These are phyloP conservation scores for Thecocarcelia acutangulata DNA, from an alignment of 2,888 invertebrate species.

Conservation along the genomic window DNA sequence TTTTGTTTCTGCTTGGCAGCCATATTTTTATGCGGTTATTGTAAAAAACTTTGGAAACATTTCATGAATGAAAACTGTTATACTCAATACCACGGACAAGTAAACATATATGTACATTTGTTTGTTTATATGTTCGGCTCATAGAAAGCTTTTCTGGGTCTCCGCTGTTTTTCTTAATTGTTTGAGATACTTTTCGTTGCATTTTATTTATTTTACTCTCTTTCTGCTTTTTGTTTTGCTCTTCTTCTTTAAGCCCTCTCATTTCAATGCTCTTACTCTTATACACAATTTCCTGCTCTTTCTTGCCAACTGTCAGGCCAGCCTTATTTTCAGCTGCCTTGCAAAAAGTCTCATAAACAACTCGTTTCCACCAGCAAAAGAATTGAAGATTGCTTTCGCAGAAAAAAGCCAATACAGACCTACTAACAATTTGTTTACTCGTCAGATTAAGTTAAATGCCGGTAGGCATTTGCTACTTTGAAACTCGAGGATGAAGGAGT, in stretches of 20 bases:
- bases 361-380: slow-evolving; percentile 14
- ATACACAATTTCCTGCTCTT: not conserved
- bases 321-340: slow-evolving; percentile 10
- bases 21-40: slow-evolving; percentile 12
- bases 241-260: slow-evolving; percentile 18
- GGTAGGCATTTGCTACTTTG: slow-evolving; percentile 19
- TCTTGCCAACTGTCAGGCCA: slow-evolving; percentile 25
- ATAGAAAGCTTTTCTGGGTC: slow-evolving; percentile 42
- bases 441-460: slow-evolving; percentile 40
- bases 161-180: slow-evolving; percentile 2
- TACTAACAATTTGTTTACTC: not conserved
- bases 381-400: slow-evolving; percentile 22
- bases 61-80: slow-evolving; percentile 58
- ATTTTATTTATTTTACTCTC: slow-evolving; percentile 10
- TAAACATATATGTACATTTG: not conserved
- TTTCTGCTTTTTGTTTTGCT: slow-evolving; percentile 14
- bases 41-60: slow-evolving; percentile 24
- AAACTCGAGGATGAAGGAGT: slow-evolving; percentile 7
- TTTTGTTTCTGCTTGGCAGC: slow-evolving; percentile 5
- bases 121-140: not conserved
- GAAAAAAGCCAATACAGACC: slow-evolving; percentile 6
- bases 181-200: slow-evolving; percentile 1
- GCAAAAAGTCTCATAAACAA: slow-evolving; percentile 36
- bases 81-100: not conserved
- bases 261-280: slow-evolving; percentile 12